These are phyloP conservation scores for Elysia crispata DNA, from an alignment of 2,888 invertebrate genomes.

Conservation along the genomic window DNA sequence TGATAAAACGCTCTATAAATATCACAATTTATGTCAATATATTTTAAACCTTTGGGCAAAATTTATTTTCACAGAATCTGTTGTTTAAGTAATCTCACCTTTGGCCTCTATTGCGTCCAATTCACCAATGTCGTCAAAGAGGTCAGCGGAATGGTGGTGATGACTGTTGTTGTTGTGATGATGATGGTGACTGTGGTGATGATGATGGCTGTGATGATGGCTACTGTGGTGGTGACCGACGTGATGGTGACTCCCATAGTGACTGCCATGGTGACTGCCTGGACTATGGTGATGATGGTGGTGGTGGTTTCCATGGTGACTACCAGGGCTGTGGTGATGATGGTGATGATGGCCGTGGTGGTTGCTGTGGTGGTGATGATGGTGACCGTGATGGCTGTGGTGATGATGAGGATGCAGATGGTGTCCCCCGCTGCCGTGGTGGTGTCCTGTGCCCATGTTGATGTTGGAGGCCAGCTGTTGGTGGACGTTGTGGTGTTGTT, in stretches of 20 bases:
- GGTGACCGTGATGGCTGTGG: background rate
- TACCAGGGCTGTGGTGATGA: background rate
- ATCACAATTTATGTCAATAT: too few species aligned
- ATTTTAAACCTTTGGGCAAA: too few species aligned
- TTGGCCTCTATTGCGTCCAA: conserved; percentile 20
- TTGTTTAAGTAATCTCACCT: background rate
- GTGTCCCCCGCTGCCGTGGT: too few species aligned
- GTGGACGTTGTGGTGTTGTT: too few species aligned
- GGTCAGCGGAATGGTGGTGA: background rate
- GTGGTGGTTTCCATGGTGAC: background rate
- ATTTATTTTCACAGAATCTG: too few species aligned
- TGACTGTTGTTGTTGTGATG: background rate
- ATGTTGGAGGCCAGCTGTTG: too few species aligned
- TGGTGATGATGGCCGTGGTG: background rate
- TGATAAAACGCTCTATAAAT: too few species aligned
- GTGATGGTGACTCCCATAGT: conserved; percentile 15
- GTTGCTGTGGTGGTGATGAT: conserved; percentile 20
- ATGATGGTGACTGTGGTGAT: conserved; percentile 16
- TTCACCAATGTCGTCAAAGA: background rate
- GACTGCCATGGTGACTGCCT: background rate
- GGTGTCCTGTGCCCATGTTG: too few species aligned
- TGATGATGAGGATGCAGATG: background rate
- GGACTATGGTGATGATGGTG: background rate
- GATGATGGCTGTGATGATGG: conserved; percentile 14
- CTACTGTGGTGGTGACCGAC: background rate